Conservation (phyloP, 1,140 invertebrate genomes). For the Pseudomyrmex flavicornis region DNA sequence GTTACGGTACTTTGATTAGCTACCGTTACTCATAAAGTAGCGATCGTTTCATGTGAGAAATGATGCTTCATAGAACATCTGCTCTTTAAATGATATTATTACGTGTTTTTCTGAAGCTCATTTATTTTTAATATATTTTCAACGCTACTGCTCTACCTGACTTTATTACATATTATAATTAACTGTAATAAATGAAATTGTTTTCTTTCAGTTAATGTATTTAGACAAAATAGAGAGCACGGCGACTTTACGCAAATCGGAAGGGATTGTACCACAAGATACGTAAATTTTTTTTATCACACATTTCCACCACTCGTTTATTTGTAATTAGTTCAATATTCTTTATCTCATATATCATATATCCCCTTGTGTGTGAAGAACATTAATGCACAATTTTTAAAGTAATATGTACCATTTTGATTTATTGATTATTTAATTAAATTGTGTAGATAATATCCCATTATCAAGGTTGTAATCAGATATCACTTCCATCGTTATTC, state of each 20-base stretch:
- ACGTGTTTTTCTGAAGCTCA: background rate
- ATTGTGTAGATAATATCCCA: background rate
- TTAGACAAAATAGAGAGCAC: constrained; percentile 59
- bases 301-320: background rate
- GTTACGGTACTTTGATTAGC: constrained; percentile 66
- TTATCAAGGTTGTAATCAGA: background rate
- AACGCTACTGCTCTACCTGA: too few relatives aligned
- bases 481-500: background rate
- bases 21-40: background rate
- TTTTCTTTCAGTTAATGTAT: constrained; percentile 68
- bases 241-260: constrained; percentile 18
- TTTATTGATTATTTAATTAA: too few relatives aligned
- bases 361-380: too few relatives aligned
- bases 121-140: too few relatives aligned
- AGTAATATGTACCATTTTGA: background rate
- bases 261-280: background rate
- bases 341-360: background rate
- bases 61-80: constrained; percentile 16
- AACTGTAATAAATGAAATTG: background rate
- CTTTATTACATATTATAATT: constrained; percentile 1
- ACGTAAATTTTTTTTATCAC: constrained; percentile 27
- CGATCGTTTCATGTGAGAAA: background rate
- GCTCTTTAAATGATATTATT: background rate
- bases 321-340: background rate
- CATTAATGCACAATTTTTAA: too few relatives aligned